Conservation (phyloP, 1,140 invertebrate species). For the Monomorium pharaonis region DNA sequence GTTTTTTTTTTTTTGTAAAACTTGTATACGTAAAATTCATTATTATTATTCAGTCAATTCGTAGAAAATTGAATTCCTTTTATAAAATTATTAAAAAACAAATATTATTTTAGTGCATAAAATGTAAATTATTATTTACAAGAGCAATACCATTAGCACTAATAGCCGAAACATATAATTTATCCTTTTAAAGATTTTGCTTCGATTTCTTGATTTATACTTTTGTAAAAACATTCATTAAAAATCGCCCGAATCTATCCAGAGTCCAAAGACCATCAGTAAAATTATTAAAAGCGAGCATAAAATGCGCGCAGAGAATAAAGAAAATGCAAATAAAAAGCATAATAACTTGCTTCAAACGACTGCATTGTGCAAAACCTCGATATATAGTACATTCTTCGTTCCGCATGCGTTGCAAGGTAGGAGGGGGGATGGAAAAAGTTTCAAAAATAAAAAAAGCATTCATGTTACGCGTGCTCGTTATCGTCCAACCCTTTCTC, state of each 20-base stretch:
- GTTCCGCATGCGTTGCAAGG: slow-evolving; percentile 20
- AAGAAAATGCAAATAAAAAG: slow-evolving; percentile 44
- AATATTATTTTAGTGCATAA: slow-evolving; percentile 18
- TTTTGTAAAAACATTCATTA: slow-evolving; percentile 47
- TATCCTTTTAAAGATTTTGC: not conserved
- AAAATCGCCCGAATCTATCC: slow-evolving; percentile 21
- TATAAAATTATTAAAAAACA: not conserved
- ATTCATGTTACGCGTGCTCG: slow-evolving; percentile 47
- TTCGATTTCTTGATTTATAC: slow-evolving; percentile 29
- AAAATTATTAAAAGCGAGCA: slow-evolving; percentile 54
- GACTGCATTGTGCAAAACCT: slow-evolving; percentile 21
- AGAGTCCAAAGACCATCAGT: slow-evolving; percentile 41
- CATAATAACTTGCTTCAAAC: slow-evolving; percentile 54
- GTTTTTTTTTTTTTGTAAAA: not conserved
- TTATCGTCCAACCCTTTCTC: slow-evolving; percentile 55
- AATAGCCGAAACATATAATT: slow-evolving; percentile 8
- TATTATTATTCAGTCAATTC: slow-evolving; percentile 28
- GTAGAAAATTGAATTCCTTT: slow-evolving; percentile 16
- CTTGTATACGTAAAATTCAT: slow-evolving; percentile 1
- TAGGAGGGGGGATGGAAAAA: slow-evolving; percentile 38
- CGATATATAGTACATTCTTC: slow-evolving; percentile 46
- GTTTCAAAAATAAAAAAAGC: slow-evolving; percentile 54
- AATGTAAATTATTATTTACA: slow-evolving; percentile 40
- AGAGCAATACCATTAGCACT: slow-evolving; percentile 9
- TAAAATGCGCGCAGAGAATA: slow-evolving; percentile 24